Base-by-base conservation (phyloP, 2,113 vertebrate species). In the Silurus glanis region DNA sequence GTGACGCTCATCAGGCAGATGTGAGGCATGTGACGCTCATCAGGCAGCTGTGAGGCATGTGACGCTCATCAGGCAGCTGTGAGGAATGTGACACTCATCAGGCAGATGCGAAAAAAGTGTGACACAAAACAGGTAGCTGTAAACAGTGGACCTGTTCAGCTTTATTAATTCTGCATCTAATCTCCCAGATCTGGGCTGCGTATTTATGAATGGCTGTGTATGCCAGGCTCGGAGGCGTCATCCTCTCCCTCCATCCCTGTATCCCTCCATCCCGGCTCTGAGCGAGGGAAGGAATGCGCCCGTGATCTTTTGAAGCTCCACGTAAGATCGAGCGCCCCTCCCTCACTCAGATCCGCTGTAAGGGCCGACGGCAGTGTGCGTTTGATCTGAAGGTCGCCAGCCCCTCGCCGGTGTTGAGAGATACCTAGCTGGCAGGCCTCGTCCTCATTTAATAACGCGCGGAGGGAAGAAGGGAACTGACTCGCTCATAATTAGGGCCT, bases 401-500 rank as follows among this genome's bases (percentile, higher is more conserved):
- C 91, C 94, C 90, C 95, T 94, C 94, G 92, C 94, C 91, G 94
- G 96, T 83, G 97, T 94, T 99, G 98, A 99, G 96, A 98, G 98
- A 98, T 96, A 91, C 93, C 96, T 96, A 93, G 97, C 97, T 95
- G 94, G 94, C 95, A 94, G 96, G 96, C 95, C 94, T 90, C 95
- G 95, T 97, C 97, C 97, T 99, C 97, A 98, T 99, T 99, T 99
- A 99, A 99, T 99, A 99, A 99, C 96, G 96, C 96, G 95, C 96
- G 95, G 98, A 97, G 95, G 97, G 97, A 97, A 98, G 82, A 83
- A 97, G 97, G 97, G 94, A 97, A 97, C 95, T 83, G 82, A 55
- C 94, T 97, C 95, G 96, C 96, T 98, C 97, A 99, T 99, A 99
- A 99, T 99, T 98, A 99, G 97, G 84, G 96, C 97, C 97, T 99